phyloP scores from a whole-genome alignment of 2,888 invertebrate species.

The Seladonia tumulorum region DNA sequence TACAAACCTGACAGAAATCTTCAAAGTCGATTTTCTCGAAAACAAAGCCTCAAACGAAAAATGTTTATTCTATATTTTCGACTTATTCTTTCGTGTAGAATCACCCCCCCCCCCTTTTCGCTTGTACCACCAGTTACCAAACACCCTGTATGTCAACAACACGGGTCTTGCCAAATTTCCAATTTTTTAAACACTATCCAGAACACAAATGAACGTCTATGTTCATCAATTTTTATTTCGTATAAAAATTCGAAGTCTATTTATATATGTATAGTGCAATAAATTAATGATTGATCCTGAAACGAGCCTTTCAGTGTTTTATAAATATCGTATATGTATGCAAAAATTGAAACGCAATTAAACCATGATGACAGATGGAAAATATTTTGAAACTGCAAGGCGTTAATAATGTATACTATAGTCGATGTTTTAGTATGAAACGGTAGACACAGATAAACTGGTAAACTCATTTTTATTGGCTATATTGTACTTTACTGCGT shows the following conservation, averaged over 20 bases:
- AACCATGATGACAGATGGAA: too few species aligned
- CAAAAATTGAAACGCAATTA: background rate
- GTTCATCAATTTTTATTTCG: background rate
- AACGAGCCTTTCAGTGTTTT: background rate
- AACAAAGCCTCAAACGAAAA: too few species aligned
- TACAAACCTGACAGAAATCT: too few species aligned
- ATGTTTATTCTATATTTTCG: too few species aligned
- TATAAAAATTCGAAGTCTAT: background rate
- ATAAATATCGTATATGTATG: background rate
- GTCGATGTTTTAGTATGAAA: background rate
- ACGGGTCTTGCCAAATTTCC: too few species aligned
- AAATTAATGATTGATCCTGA: background rate
- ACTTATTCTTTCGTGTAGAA: too few species aligned
- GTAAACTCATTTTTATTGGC: conserved; percentile 2
- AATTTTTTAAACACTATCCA: background rate
- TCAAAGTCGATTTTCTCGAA: too few species aligned
- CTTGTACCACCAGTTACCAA: too few species aligned
- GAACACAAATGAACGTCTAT: background rate
- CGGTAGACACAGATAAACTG: background rate
- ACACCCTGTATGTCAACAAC: too few species aligned
- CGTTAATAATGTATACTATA: background rate
- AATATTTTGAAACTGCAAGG: background rate
- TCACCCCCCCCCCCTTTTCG: too few species aligned
- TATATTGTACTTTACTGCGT: background rate
- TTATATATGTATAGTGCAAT: background rate